Base-by-base conservation (phyloP, 2,888 invertebrate genomes). In the Rapana venosa region DNA sequence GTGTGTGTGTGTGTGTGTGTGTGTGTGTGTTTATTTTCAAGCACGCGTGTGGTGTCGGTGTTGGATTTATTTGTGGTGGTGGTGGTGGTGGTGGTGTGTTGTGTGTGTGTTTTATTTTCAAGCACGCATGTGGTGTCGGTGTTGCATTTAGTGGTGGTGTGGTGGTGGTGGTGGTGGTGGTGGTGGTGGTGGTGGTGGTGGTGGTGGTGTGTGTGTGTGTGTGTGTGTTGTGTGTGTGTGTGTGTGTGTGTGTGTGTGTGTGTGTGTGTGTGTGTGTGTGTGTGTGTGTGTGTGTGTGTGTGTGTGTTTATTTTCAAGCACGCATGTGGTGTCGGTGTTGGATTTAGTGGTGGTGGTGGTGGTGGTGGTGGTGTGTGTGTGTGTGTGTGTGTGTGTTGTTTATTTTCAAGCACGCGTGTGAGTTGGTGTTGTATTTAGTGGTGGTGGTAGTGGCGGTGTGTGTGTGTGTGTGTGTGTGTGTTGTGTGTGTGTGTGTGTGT, bases 171-270 rank as follows among this genome's bases (percentile, higher is more conserved):
- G 58, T 11, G 66, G 58, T 58, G 15, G 58, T 8, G 8, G 58
- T 70, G 70, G 20, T 1, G 20, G n/a, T n/a, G 30, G 11, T n/a
- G n/a, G 77, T 77, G 2, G 61, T 74, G 74, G 26, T 0, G 8
- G 30, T 47, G 32, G 20, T 30, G 30, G 32, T 77, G 77, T 77
- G 77, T 77, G 32, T 30, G 77, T 77, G 77, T 30, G 77, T 77
- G 77, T 77, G 32, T 30, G 77, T 77, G 77, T 47, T 30, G 77
- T 77, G 77, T 77, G 77, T 30, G 77, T 77, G 77, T 13, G 77
- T 77, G 32, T 30, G 47, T 87, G 30, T 87, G 66, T 87, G 70
- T 32, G 30, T 58, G 30, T 85, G 17, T 47, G 47, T 47, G 47
- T 58, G 30, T 58, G 15, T 85, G 58, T 85, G 15, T 58, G 58